Base-by-base conservation (phyloP, 2,113 vertebrate species). In the Pleuronectes platessa region DNA sequence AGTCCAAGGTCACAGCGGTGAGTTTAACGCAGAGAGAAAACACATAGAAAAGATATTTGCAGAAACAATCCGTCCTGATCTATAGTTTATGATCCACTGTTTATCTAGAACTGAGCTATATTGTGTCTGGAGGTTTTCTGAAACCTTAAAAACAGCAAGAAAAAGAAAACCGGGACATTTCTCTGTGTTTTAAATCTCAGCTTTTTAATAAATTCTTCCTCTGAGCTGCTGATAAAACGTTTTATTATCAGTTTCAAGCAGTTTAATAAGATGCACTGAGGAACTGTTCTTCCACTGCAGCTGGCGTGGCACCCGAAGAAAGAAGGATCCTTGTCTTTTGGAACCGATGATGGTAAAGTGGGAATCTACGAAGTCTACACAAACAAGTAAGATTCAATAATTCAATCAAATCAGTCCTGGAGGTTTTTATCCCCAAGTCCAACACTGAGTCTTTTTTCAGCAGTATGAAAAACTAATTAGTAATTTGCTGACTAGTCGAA, bases 261-360 rank as follows among this genome's bases (percentile, higher is more conserved):
- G 26, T 17, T 27, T 1, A 6, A 24, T 62, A 7, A 60, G 54
- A 53, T 21, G 15, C 18, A 21, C 15, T 47, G 11, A 51, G 64
- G 0, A 37, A 2, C 12, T 0, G 18, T 54, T 9, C 8, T 21
- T 11, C 66, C 58, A 3, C 78, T 87, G 10, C 85, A 99, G 98
- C 88, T 99, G 49, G 95, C 94, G 2, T 99, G 98, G 98, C 98
- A 99, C 81, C 96, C 96, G 6, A 64, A 87, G 13, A 98, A 94
- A 88, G 98, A 99, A 86, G 96, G 96, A 24, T 94, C 92, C 20
- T 88, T 99, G 86, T 95, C 97, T 4, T 99, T 99, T 81, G 98
- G 98, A 70, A 99, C 98, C 0, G 98, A 99, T 14, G 98, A 99
- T 7, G 98, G 98, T 4, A 99, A 99, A 95, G 98, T 99, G 56